Evolutionary conservation across 2,113 vertebrate genomes (phyloP).

Genomic region (Crotophaga sulcirostris): DNA sequence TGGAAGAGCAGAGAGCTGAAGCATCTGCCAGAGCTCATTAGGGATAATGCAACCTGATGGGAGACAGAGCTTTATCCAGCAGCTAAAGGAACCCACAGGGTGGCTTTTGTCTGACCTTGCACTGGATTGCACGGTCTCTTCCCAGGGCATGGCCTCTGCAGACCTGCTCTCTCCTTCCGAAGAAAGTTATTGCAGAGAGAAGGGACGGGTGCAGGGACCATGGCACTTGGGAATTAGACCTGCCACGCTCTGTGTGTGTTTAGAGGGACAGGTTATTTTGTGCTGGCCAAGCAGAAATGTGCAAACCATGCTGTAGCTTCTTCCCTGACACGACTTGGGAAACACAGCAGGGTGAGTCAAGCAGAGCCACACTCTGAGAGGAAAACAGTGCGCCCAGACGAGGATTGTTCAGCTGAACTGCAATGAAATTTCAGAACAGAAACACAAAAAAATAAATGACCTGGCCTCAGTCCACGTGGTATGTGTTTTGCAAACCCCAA

Average conservation of each 20-base stretch:
- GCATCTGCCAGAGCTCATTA: conserved; percentile 49
- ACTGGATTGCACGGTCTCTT: not conserved
- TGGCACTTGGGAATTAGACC: accelerated
- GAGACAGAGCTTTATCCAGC: conserved; percentile 26
- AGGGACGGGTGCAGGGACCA: accelerated
- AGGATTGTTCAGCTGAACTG: not conserved
- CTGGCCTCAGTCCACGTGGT: not conserved
- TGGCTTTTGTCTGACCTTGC: conserved; percentile 30
- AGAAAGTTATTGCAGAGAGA: not conserved
- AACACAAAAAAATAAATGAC: not conserved
- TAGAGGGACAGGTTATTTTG: not conserved
- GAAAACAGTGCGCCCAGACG: not conserved
- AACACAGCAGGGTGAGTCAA: not conserved
- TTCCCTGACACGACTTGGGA: not conserved
- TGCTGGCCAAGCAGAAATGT: not conserved
- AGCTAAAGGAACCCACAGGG: not conserved
- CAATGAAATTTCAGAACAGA: not conserved
- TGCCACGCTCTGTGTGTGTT: accelerated
- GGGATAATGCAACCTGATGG: conserved; percentile 33
- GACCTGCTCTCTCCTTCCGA: not conserved
- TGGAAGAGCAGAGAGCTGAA: conserved; percentile 20
- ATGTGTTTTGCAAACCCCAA: not conserved
- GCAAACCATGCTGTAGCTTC: not conserved
- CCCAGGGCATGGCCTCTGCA: not conserved
- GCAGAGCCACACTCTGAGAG: not conserved